Conservation (phyloP, 2,113 vertebrate genomes). For the Channa maculata region DNA sequence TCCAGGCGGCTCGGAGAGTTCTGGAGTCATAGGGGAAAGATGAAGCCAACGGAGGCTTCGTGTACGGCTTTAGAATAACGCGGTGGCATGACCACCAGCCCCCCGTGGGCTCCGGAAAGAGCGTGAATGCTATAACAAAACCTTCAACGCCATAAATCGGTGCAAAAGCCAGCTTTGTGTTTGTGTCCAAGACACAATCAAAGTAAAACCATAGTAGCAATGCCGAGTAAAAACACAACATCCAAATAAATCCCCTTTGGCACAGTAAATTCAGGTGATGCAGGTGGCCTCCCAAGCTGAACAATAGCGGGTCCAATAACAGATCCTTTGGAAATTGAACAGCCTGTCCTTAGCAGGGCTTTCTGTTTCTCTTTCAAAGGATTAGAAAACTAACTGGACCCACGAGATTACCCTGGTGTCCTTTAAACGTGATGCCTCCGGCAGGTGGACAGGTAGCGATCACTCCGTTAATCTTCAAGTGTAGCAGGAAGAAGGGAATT, state of each 20-base stretch:
- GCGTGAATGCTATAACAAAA: too few species aligned
- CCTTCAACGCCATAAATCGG: conserved; percentile 41
- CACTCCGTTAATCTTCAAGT: conserved; percentile 78
- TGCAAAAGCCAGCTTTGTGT: neutral
- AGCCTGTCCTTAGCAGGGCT: conserved; percentile 54
- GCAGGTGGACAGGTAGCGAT: conserved; percentile 81
- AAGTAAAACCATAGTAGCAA: conserved; percentile 23
- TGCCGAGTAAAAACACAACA: conserved; percentile 54
- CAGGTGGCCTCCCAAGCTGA: conserved; percentile 61
- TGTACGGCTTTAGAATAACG: conserved; percentile 29
- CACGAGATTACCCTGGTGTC: conserved; percentile 66
- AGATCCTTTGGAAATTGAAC: conserved; percentile 60
- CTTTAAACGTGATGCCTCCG: conserved; percentile 77
- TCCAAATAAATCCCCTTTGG: conserved; percentile 63
- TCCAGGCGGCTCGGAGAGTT: conserved; percentile 52
- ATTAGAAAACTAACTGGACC: conserved; percentile 77
- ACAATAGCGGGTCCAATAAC: conserved; percentile 65
- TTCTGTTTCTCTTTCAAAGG: conserved; percentile 64
- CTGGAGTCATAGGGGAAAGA: conserved; percentile 16
- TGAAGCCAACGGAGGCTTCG: conserved; percentile 55
- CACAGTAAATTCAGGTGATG: conserved; percentile 57
- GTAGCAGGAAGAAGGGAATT: conserved; percentile 80
- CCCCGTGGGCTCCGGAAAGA: conserved; percentile 26
- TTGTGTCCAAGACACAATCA: conserved; percentile 26
- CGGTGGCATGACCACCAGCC: conserved; percentile 41